Evolutionary conservation across 2,888 invertebrate species (phyloP).

Genomic region (Ormyrus thymus): DNA sequence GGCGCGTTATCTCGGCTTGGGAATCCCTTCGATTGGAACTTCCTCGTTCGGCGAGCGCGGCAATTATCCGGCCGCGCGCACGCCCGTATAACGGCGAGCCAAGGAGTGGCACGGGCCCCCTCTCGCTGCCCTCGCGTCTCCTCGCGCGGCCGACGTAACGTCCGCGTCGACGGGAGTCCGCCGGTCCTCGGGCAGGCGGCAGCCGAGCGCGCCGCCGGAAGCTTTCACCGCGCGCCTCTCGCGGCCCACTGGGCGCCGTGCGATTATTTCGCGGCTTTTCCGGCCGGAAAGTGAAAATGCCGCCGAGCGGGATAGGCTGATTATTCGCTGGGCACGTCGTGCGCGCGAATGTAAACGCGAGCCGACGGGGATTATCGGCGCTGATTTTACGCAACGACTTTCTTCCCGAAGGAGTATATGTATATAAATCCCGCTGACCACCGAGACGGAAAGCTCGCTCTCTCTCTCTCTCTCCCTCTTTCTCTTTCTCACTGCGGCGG

Average conservation of each 20-base stretch:
- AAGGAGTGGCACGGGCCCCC: constrained; percentile 56
- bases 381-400: too few species aligned
- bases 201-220: too few species aligned
- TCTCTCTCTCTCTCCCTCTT: neutral
- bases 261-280: neutral
- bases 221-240: too few species aligned
- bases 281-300: neutral
- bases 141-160: neutral
- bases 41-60: constrained; percentile 59
- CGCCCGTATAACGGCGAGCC: constrained; percentile 57
- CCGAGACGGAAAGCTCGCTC: neutral
- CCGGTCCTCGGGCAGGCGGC: too few species aligned
- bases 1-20: constrained; percentile 33
- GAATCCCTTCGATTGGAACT: constrained; percentile 56
- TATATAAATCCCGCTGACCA: constrained; percentile 6
- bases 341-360: neutral
- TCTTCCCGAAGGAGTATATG: too few species aligned
- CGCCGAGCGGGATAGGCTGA: neutral
- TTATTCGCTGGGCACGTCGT: neutral
- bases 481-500: too few species aligned
- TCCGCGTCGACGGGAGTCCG: too few species aligned
- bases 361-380: too few species aligned
- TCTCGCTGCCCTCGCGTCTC: constrained; percentile 12
- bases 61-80: constrained; percentile 57
- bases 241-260: too few species aligned